phyloP scores from a whole-genome alignment of 1,140 invertebrate genomes.

The Polypedilum pembai region DNA sequence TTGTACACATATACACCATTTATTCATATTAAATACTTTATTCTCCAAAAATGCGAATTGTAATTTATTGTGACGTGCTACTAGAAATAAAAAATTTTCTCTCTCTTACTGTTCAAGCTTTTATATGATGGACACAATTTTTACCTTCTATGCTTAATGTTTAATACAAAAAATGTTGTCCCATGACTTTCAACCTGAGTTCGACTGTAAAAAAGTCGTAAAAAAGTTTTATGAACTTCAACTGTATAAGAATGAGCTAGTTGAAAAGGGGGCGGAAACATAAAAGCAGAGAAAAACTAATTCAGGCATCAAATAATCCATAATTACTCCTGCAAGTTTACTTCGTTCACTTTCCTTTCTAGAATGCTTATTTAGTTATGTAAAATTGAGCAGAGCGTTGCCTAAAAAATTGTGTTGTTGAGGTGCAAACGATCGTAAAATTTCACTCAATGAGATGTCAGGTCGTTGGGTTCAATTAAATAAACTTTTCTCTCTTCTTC shows the following conservation, averaged over 20 bases:
- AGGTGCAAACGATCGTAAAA: not conserved
- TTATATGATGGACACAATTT: constrained; percentile 21
- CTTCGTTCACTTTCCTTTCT: not conserved
- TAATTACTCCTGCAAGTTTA: not conserved
- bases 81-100: constrained; percentile 23
- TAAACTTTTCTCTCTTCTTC: too few relatives aligned
- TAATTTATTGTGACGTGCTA: constrained; percentile 12
- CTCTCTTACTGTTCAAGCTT: not conserved
- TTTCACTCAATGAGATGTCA: not conserved
- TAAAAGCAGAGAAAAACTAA: not conserved
- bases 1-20: not conserved
- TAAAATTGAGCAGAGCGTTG: not conserved
- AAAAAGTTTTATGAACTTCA: not conserved
- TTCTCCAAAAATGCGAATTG: not conserved
- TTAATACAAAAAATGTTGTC: constrained; percentile 26
- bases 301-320: constrained; percentile 17
- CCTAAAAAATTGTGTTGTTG: not conserved
- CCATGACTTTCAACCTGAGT: not conserved
- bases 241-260: not conserved
- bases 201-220: constrained; percentile 22
- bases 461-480: constrained; percentile 8
- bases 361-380: not conserved
- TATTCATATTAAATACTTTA: constrained; percentile 13
- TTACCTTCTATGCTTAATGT: not conserved
- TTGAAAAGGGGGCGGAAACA: not conserved